phyloP scores from a whole-genome alignment of 1,140 invertebrate genomes.

The Tachypleus tridentatus region DNA sequence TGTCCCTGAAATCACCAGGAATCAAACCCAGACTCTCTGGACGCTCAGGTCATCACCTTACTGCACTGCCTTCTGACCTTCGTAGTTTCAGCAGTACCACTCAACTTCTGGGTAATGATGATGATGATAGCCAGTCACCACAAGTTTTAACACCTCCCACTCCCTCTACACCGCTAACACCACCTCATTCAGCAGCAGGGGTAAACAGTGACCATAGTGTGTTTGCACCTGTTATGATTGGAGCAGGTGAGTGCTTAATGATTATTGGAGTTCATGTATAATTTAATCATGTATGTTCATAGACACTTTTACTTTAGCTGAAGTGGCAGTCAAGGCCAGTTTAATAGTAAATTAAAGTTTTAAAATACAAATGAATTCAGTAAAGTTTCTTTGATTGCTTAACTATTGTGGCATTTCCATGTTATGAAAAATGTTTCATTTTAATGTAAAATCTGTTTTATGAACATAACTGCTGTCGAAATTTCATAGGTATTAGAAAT shows the following conservation, averaged over 20 bases:
- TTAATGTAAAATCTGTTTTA: no score
- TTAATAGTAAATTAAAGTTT: no score
- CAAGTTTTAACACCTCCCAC: constrained; percentile 26
- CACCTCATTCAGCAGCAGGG: constrained; percentile 20
- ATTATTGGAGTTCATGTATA: neutral
- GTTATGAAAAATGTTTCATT: no score
- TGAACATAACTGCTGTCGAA: no score
- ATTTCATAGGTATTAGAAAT: no score
- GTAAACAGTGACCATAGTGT: constrained; percentile 33
- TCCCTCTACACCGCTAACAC: constrained; percentile 31
- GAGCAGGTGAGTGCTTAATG: constrained; percentile 22
- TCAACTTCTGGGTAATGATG: constrained; percentile 18
- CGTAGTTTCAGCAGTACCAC: constrained; percentile 16
- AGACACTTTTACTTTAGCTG: no score
- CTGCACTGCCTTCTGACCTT: constrained; percentile 27
- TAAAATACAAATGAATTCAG: no score
- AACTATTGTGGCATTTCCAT: no score
- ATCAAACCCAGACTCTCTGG: constrained; percentile 54
- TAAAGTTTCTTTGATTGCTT: no score
- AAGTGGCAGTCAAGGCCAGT: no score
- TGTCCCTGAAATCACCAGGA: constrained; percentile 76
- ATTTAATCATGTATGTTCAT: no score
- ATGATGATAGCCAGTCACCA: constrained; percentile 21
- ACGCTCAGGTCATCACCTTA: constrained; percentile 30
- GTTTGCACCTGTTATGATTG: constrained; percentile 40